These are phyloP conservation scores for Botia kubotai DNA, from an alignment of 2,797 vertebrate genomes.

Conservation along the genomic window DNA sequence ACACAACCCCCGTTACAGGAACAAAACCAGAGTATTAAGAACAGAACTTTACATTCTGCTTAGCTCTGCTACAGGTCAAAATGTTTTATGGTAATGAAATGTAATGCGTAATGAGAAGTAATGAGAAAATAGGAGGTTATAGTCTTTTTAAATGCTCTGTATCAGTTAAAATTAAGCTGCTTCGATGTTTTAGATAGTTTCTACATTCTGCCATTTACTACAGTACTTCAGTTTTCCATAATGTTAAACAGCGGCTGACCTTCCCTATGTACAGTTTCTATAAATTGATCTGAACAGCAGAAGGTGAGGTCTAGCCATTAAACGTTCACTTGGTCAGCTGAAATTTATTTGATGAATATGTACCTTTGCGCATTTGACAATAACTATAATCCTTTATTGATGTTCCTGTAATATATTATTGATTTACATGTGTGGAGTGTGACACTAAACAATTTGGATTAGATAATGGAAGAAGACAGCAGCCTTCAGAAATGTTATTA, in stretches of 20 bases:
- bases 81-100: not conserved
- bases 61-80: constrained; percentile 10
- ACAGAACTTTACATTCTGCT: not conserved
- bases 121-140: not conserved
- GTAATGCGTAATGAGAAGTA: not conserved
- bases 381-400: constrained; percentile 45
- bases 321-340: constrained; percentile 14
- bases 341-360: constrained; percentile 24
- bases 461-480: constrained; percentile 31
- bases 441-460: constrained; percentile 41
- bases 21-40: constrained; percentile 25
- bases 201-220: not conserved
- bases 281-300: not conserved
- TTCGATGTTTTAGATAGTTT: no score
- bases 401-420: constrained; percentile 39
- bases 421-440: constrained; percentile 36
- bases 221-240: not conserved
- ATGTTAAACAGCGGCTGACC: not conserved
- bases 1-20: constrained; percentile 35
- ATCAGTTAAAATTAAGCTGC: no score
- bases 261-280: not conserved
- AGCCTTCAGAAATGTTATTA: constrained; percentile 17
- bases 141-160: not conserved
- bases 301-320: not conserved
- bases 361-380: constrained; percentile 23